A percentile compares a stretch with the other conserved stretches of the same genome.
Conservation (phyloP, 2,797 vertebrate species). For the Characodon lateralis region DNA sequence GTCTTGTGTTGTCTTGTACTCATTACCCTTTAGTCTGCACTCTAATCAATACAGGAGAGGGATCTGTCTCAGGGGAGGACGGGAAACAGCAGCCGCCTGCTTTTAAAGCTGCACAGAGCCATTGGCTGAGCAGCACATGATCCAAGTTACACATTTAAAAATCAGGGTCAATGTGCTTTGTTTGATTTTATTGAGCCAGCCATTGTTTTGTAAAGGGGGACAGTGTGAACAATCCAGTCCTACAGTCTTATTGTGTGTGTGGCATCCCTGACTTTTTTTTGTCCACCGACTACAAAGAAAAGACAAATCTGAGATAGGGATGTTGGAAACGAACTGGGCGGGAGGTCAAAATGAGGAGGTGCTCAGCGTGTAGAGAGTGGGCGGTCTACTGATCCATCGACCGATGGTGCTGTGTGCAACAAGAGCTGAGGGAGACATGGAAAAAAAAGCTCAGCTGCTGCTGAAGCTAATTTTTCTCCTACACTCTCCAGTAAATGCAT, state of each 20-base stretch:
- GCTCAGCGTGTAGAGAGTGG: slow-evolving; percentile 67
- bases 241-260: slow-evolving; percentile 52
- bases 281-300: slow-evolving; percentile 56
- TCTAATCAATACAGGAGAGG: slow-evolving; percentile 67
- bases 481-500: slow-evolving; percentile 16
- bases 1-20: slow-evolving; percentile 54
- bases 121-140: slow-evolving; percentile 52
- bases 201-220: slow-evolving; percentile 45
- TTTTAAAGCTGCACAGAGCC: slow-evolving; percentile 40
- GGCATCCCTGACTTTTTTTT: slow-evolving; percentile 45
- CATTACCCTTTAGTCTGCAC: slow-evolving; percentile 61
- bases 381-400: slow-evolving; percentile 72
- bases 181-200: slow-evolving; percentile 55
- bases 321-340: slow-evolving; percentile 77
- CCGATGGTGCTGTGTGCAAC: slow-evolving; percentile 68
- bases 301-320: slow-evolving; percentile 71
- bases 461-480: slow-evolving; percentile 32
- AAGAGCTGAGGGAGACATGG: slow-evolving; percentile 37
- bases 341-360: slow-evolving; percentile 72
- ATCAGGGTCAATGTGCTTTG: slow-evolving; percentile 45
- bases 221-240: slow-evolving; percentile 59
- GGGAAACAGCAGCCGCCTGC: slow-evolving; percentile 56
- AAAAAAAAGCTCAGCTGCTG: slow-evolving; percentile 22
- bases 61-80: slow-evolving; percentile 58
- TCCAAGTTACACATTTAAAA: slow-evolving; percentile 41